Base-by-base conservation (phyloP, 2,888 invertebrate species). In the Oxyscelio sp. region DNA sequence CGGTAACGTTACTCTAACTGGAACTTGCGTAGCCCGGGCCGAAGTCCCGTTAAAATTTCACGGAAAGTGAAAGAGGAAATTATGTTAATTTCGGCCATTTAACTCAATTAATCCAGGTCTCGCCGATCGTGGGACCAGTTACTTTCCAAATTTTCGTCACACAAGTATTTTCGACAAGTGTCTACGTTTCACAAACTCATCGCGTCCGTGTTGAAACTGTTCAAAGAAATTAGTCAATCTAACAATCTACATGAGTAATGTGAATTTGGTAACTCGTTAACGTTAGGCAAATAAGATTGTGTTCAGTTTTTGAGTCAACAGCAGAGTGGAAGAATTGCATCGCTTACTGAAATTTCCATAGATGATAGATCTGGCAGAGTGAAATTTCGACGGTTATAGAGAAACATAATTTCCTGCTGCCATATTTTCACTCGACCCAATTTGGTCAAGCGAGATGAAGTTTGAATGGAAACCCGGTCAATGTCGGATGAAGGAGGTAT, bases 1-100 rank as follows among this genome's bases (percentile, higher is more conserved):
- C n/a, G 34, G 17, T 65, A 71, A 65, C 79, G 79, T 79, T 79
- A 71, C n/a, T 40, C 65, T 71, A 79, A 79, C 71, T 40, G 79
- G 56, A 71, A 21, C 17, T 27, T 15, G 65, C 31, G 63, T 40
- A 48, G 63, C 40, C 34, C n/a, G n/a, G 17, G 45, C 19, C 11
- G 9, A 4, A n/a, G 27, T 71, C 63, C 71, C 79, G 79, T 79
- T 79, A 70, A 63, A 70, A 61, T 78, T 61, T 78, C 50, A 70
- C 34, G 38, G 24, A 63, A 71, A 70, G 71, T 48, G 63, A 79
- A 79, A 71, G 54, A 71, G 52, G 70, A 70, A 68, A 63, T 79
- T 79, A 78, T 70, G 61, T 8, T 73, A 61, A 73, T 59, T 24
- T 38, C 40, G 40, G 50, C 6, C 38, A 22, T 61, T 61, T 40